Percentiles rank a stretch among this genome's conserved stretches.
Evolutionary conservation across 2,888 invertebrate genomes (phyloP).

Genomic region (Dolichomitus sp.): DNA sequence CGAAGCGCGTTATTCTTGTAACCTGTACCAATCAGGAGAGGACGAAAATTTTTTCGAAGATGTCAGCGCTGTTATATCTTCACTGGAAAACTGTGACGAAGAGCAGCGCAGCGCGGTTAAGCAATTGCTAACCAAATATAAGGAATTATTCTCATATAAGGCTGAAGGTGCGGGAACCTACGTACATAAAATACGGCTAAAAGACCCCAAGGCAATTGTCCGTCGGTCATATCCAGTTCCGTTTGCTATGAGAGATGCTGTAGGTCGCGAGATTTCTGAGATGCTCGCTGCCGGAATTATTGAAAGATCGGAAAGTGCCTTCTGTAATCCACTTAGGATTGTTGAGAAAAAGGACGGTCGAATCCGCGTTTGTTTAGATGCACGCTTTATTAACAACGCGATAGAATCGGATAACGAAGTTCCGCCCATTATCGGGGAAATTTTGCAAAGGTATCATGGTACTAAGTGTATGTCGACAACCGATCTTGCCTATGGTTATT

Average conservation of each 20-base stretch:
- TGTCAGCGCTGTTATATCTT: background rate
- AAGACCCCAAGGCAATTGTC: background rate
- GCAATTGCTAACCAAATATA: background rate
- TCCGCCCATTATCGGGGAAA: background rate
- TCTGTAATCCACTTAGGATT: background rate
- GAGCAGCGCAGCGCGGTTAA: background rate
- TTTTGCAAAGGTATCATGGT: background rate
- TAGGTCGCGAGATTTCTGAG: background rate
- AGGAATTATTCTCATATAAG: background rate
- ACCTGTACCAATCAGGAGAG: background rate
- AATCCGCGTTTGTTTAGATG: constrained; percentile 33
- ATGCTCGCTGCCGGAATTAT: background rate
- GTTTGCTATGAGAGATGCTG: background rate
- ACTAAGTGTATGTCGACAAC: no score
- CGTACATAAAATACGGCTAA: background rate
- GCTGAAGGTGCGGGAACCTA: background rate
- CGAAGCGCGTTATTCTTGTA: background rate
- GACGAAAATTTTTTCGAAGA: background rate
- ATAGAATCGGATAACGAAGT: background rate
- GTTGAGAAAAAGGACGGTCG: background rate
- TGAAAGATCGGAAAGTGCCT: background rate
- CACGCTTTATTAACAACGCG: background rate
- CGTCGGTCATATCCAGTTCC: background rate
- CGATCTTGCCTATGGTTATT: background rate
- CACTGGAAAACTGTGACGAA: background rate